Conservation (phyloP, 2,888 invertebrate species). For the Acanthoscelides obtectus region DNA sequence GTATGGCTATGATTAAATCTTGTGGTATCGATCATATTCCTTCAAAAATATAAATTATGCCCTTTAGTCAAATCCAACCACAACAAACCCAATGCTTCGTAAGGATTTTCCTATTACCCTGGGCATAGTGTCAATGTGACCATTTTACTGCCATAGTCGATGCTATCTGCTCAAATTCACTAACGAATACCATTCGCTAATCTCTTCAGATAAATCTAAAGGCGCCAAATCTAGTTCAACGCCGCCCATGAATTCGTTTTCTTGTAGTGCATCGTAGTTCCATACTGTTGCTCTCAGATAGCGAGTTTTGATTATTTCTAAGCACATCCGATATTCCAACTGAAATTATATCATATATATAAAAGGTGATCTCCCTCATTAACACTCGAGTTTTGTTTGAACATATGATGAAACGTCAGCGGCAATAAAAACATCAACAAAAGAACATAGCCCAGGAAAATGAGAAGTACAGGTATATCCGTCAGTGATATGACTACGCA, state of each 20-base stretch:
- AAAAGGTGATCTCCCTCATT: too few species aligned
- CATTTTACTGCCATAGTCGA: neutral
- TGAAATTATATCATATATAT: slow-evolving; percentile 39
- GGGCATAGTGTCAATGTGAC: neutral
- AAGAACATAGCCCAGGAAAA: too few species aligned
- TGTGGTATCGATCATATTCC: neutral
- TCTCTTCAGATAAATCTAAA: slow-evolving; percentile 72
- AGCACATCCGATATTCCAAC: slow-evolving; percentile 83
- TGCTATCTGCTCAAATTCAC: slow-evolving; percentile 42
- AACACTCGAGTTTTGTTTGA: too few species aligned
- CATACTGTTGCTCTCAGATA: slow-evolving; percentile 90
- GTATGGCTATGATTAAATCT: neutral
- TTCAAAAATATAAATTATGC: neutral
- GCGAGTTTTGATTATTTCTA: slow-evolving; percentile 70
- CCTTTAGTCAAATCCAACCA: neutral
- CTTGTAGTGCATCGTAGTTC: slow-evolving; percentile 90
- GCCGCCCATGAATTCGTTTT: slow-evolving; percentile 94
- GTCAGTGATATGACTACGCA: too few species aligned
- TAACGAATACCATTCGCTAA: slow-evolving; percentile 82
- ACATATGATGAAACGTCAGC: too few species aligned
- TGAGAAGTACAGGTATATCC: too few species aligned
- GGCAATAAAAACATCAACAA: too few species aligned
- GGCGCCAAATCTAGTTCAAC: slow-evolving; percentile 72
- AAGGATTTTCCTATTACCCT: too few species aligned
- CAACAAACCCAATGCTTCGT: too few species aligned